Base-by-base conservation (phyloP, 2,797 vertebrate species). In the Buceros bicornis region DNA sequence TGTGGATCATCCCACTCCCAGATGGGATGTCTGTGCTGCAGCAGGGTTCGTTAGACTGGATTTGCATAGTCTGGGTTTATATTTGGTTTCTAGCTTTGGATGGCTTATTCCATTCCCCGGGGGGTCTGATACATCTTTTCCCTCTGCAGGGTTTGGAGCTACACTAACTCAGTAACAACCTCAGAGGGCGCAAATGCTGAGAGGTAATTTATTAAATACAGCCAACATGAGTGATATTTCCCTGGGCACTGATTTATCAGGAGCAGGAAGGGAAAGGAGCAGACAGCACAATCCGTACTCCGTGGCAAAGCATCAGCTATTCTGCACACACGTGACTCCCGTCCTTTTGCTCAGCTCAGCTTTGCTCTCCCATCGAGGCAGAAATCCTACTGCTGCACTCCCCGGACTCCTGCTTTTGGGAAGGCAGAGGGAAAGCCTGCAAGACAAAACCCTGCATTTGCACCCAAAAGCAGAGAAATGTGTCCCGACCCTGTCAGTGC, bases 1-100 rank as follows among this genome's bases (percentile, higher is more conserved):
- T 65, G 81, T 62, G 82, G 90, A 87, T 95, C 95, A 96, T 90
- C 78, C 90, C 89, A 73, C 94, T 95, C 91, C 95, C 91, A 96
- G 91, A 95, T 94, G 96, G 94, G 95, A 93, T 90, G 96, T 84
- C 92, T 90, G 93, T 31, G 86, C 45, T 95, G 60, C 80, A 93
- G 83, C 66, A 90, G 86, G 26, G 87, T 94, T 95, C 13, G 42
- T 95, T 88, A 93, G 91, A 93, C 93, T 95, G 82, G 77, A 94
- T 91, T 91, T 94, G 82, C 91, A 90, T 95, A 91, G 95, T 94
- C 87, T 95, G 92, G 58, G 77, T 93, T 96, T 88, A 82, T 89
- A 96, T 97, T 96, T 90, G 91, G 87, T 92, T 95, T 83, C 90
- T 70, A 79, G 74, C 77, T 90, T 89, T 89, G 88, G 62, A 95